These are phyloP conservation scores for Coboldia fuscipes DNA, from an alignment of 1,140 invertebrate species.

Conservation along the genomic window DNA sequence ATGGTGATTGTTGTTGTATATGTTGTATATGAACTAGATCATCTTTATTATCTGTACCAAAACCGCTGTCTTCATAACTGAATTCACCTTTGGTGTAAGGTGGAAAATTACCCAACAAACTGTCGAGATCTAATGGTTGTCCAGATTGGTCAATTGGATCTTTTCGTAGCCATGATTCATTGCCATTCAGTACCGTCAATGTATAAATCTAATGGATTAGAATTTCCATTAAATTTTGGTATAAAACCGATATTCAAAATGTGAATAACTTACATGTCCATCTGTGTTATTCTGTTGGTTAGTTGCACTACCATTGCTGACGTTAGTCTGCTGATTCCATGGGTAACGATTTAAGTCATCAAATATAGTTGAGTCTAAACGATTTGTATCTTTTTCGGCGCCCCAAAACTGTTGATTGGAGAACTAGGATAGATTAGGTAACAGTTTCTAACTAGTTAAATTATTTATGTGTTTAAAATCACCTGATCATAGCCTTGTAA, in stretches of 20 bases:
- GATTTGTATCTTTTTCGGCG: constrained; percentile 39
- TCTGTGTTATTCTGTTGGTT: constrained; percentile 7
- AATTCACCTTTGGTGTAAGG: constrained; percentile 37
- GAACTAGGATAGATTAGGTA: constrained; percentile 15
- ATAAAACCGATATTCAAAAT: background rate
- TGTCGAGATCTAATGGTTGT: constrained; percentile 35
- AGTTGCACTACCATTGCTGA: background rate
- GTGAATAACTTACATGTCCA: constrained; percentile 2
- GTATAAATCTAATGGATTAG: constrained; percentile 36
- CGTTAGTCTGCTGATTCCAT: constrained; percentile 36
- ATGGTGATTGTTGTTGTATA: background rate
- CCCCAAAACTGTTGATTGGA: constrained; percentile 39
- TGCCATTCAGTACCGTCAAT: constrained; percentile 38
- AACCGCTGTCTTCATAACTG: constrained; percentile 44
- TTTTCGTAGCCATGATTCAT: constrained; percentile 22
- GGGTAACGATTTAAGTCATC: constrained; percentile 63
- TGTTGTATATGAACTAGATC: constrained; percentile 1
- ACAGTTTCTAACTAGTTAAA: background rate
- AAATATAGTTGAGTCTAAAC: constrained; percentile 45
- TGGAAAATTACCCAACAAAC: constrained; percentile 29
- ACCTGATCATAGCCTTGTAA: constrained; percentile 10
- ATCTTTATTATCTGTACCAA: constrained; percentile 39
- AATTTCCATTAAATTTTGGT: background rate
- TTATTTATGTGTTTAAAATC: background rate
- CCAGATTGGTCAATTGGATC: constrained; percentile 24